phyloP scores from a whole-genome alignment of 2,113 vertebrate genomes.

The Pedetes capensis region DNA sequence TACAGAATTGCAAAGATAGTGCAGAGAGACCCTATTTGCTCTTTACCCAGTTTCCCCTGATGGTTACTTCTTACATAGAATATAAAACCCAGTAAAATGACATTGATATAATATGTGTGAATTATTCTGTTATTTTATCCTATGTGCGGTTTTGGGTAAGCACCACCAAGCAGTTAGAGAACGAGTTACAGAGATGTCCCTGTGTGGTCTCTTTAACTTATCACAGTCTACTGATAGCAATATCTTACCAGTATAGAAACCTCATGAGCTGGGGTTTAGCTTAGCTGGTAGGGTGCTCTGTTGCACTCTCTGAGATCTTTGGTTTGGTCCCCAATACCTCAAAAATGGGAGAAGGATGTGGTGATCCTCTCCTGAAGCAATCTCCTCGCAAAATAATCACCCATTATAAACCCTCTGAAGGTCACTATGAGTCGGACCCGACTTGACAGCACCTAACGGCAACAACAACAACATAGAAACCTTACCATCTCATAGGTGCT shows the following conservation, averaged over 20 bases:
- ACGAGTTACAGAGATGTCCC: background rate
- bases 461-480: too few relatives aligned
- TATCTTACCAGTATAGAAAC: background rate
- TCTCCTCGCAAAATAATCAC: too few relatives aligned
- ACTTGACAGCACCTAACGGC: too few relatives aligned
- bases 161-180: background rate
- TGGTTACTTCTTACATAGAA: background rate
- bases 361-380: too few relatives aligned
- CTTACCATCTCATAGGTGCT: background rate
- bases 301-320: too few relatives aligned
- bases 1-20: background rate
- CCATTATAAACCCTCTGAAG: too few relatives aligned
- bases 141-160: background rate
- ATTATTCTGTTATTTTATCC: background rate
- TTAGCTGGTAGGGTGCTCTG: too few relatives aligned
- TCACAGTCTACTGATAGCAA: background rate
- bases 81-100: background rate
- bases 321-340: too few relatives aligned
- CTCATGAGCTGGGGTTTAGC: too few relatives aligned
- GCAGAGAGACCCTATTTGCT: background rate
- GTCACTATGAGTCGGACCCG: too few relatives aligned
- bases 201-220: slow-evolving; percentile 16
- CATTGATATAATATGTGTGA: background rate
- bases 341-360: too few relatives aligned
- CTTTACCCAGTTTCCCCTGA: background rate